Conservation (phyloP, 1,140 invertebrate genomes). For the Aphaenogaster floridana region DNA sequence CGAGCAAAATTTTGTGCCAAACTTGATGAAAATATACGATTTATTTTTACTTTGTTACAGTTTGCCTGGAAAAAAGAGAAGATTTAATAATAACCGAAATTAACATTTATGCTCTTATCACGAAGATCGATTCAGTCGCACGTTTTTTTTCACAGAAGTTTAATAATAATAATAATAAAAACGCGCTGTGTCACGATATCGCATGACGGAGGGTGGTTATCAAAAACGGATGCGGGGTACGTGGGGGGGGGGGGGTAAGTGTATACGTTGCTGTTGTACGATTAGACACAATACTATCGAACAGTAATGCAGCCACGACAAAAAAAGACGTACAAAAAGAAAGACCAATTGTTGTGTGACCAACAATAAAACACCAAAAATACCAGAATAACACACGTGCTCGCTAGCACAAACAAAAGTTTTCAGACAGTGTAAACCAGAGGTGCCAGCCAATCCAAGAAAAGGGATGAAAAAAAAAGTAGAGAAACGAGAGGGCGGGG, state of each 20-base stretch:
- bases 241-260: background rate
- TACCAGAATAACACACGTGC: conserved; percentile 73
- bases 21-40: background rate
- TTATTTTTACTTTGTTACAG: background rate
- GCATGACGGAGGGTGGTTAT: background rate
- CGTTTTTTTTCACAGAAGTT: background rate
- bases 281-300: conserved; percentile 74
- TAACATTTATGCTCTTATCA: conserved; percentile 8
- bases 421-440: conserved; percentile 71
- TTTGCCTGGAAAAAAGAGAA: background rate
- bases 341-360: conserved; percentile 72
- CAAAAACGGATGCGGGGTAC: conserved; percentile 45
- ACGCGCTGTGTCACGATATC: background rate
- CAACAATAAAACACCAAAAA: conserved; percentile 76
- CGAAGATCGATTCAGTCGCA: conserved; percentile 30
- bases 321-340: conserved; percentile 61
- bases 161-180: conserved; percentile 58
- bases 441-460: conserved; percentile 76
- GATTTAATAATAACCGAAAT: background rate
- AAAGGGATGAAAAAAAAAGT: conserved; percentile 65
- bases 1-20: background rate
- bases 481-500: conserved; percentile 69
- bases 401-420: conserved; percentile 79
- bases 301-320: conserved; percentile 63
- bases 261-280: conserved; percentile 44